These are phyloP conservation scores for Strigamia crassipes DNA, from an alignment of 2,888 invertebrate genomes.

Conservation along the genomic window DNA sequence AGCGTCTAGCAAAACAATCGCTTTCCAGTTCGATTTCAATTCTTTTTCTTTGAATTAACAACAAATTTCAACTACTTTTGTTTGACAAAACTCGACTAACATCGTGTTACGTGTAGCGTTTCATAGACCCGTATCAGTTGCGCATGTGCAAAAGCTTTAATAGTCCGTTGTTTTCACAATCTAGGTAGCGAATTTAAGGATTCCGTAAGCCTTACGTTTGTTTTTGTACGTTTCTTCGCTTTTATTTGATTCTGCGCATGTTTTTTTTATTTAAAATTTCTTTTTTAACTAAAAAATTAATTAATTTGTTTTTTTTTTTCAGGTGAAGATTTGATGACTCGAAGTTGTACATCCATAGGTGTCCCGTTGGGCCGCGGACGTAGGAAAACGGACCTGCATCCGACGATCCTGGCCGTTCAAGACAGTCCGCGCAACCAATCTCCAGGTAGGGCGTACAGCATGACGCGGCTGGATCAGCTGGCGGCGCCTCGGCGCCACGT, in stretches of 20 bases:
- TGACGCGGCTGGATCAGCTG: constrained; percentile 88
- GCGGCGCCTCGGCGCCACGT: constrained; percentile 71
- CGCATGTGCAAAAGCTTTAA: background rate
- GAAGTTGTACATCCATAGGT: constrained; percentile 55
- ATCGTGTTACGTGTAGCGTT: background rate
- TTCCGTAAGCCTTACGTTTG: background rate
- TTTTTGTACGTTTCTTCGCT: background rate
- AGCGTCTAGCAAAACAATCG: background rate
- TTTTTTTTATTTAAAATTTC: too few species aligned
- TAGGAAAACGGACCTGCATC: constrained; percentile 77
- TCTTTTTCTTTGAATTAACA: background rate
- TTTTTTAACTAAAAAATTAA: too few species aligned
- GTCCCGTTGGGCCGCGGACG: constrained; percentile 53
- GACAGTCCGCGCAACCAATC: constrained; percentile 60
- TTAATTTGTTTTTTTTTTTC: constrained; percentile 18
- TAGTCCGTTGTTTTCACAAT: background rate
- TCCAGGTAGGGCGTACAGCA: constrained; percentile 88
- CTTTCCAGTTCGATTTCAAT: background rate
- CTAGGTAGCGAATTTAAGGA: background rate
- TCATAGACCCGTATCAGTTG: background rate
- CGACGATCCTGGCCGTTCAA: constrained; percentile 80
- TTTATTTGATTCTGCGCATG: background rate
- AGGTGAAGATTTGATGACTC: constrained; percentile 53
- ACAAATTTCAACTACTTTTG: background rate
- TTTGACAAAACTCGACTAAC: background rate